Base-by-base conservation (phyloP, 2,888 invertebrate genomes). In the Drosophila cognata region DNA sequence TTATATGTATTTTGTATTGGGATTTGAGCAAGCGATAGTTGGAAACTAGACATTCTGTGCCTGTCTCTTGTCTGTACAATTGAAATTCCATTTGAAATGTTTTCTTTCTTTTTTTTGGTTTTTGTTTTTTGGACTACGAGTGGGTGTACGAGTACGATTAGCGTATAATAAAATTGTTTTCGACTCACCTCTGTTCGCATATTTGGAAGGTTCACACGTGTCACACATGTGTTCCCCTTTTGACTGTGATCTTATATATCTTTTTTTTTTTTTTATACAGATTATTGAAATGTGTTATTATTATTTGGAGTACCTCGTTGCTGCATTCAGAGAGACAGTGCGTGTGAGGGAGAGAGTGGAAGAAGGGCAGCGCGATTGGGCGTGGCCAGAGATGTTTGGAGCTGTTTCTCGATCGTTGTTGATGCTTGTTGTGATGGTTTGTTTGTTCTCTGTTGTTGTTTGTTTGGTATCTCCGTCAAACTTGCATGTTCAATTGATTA, bases 221-320 rank as follows among this genome's bases (percentile, higher is more conserved):
- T 60, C 52, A 57, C 56, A 43, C 76, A 67, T 64, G 61, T 67
- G 69, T 73, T 63, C 51, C 65, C 67, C 65, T 53, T 63, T 48
- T 61, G 70, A 70, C 79, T 79, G 79, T 73, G 72, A 73, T 74
- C 56, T 51, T 63, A 66, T 28, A 21, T 41, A 43, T 51, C 58
- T 77, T 74, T 79, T 71, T 83, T 72, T 62, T 72, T 62, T 62
- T 77, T 71, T 69, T 72, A 70, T 69, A 79, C 71, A 80, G 78
- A 81, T 82, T 87, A 84, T 79, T 84, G 71, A 74, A 85, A 87
- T 84, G 81, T 84, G 66, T 80, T 81, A 82, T 87, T 77, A 84
- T 85, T 82, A 74, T 86, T 84, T 83, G 71, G 87, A 83, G 88
- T 88, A 88, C 88, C 88, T 88, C 88, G 83, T 80, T 80, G 85